Evolutionary conservation across 2,113 vertebrate species (phyloP), one percentile per base, ranked within the genome.

Genomic region (Trachemys scripta): DNA sequence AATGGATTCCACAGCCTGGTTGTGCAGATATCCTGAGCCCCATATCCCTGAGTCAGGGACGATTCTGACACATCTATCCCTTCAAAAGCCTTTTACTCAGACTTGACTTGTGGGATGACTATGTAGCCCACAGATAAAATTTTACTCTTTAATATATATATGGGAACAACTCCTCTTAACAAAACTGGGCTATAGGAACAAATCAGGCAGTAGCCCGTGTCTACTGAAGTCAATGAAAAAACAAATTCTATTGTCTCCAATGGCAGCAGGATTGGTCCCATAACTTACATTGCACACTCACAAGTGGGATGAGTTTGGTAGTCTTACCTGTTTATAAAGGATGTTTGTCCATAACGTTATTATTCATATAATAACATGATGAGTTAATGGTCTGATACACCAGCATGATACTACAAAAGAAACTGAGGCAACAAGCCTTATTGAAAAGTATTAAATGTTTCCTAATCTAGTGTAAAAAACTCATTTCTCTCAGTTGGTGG

Each of bases 61-160:
- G 20, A 72, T 19, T 69, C 65, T 72, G n/a, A 4, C 19, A 22
- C 17, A 31, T 10, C 8, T 72, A 22, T 19, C 65, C 65, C 31
- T 38, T 10, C n/a, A 72, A 38, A 72, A 20, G n/a, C 5, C 65
- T 83, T 13, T 56, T 75, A 50, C 20, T 25, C 3, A 53, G 29
- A 78, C 50, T 57, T 72, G 35, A 38, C 51, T n/a, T 5, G 84
- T 3, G 29, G 3, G 3, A 2, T 45, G 20, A 95, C 51, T 14
- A 3, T 1, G 47, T 22, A 87, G 13, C 69, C 53, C 0, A 53
- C 3, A 56, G 1, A 10, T 3, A 0, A 12, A 51, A 0, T 19
- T 65, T 81, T 92, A 82, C 80, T 27, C 12, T 45, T 45, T 72
- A 42, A 42, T 35, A 22, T 17, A 35, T 10, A 72, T 13, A 14